Conservation (phyloP, 2,888 invertebrate species). For the Acleris laterana region DNA sequence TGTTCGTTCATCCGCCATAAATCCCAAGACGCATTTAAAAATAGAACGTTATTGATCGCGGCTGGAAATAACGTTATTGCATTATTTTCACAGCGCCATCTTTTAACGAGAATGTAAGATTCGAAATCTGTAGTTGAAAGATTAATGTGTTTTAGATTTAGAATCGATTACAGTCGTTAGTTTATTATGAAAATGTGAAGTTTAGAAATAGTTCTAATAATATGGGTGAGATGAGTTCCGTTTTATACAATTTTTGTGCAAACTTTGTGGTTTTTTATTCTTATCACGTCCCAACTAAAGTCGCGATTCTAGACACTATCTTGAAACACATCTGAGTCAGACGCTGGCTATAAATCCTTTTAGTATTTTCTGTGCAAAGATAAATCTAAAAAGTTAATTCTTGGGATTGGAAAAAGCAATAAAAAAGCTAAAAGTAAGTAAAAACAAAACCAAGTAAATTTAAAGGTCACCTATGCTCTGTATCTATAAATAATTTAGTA, state of each 20-base stretch:
- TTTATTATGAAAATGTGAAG: background rate
- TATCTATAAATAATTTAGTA: too few species aligned
- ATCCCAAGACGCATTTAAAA: conserved; percentile 25
- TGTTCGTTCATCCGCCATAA: conserved; percentile 26
- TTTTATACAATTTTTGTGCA: background rate
- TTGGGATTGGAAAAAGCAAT: too few species aligned
- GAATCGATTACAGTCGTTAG: background rate
- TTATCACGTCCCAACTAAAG: background rate
- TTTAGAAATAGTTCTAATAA: background rate
- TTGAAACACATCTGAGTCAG: conserved; percentile 1
- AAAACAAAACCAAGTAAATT: too few species aligned
- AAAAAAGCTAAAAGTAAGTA: too few species aligned
- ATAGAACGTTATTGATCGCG: conserved; percentile 28
- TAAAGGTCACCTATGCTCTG: too few species aligned
- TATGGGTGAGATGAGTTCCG: background rate
- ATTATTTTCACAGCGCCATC: conserved; percentile 32
- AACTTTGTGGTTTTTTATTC: background rate
- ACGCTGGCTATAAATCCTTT: conserved; percentile 2
- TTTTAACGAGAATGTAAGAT: conserved; percentile 21
- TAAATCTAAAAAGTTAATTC: background rate
- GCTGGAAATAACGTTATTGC: conserved; percentile 20
- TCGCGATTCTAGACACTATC: conserved; percentile 7
- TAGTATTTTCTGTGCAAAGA: conserved; percentile 5
- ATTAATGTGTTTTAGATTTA: conserved; percentile 14
- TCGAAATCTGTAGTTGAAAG: conserved; percentile 26